These are phyloP conservation scores for Hemiscyllium ocellatum DNA, from an alignment of 2,113 vertebrate species.

Conservation along the genomic window DNA sequence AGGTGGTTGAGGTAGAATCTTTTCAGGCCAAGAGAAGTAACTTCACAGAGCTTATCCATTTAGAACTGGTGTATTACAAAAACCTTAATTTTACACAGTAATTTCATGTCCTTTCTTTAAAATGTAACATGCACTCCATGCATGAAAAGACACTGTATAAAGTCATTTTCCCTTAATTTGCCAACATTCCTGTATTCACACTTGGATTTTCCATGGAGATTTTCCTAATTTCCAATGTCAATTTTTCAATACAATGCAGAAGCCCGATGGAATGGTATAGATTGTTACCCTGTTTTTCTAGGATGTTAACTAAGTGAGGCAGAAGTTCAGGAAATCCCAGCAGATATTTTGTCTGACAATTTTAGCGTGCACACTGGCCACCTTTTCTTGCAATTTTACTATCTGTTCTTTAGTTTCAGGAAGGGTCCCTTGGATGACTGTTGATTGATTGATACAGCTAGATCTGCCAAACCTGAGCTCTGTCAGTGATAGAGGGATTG, in stretches of 20 bases:
- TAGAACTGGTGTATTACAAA: background rate
- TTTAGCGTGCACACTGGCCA: background rate
- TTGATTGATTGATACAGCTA: no score
- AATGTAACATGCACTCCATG: background rate
- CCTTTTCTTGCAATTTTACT: no score
- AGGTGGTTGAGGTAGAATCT: background rate
- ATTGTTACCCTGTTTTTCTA: background rate
- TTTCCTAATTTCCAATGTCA: background rate
- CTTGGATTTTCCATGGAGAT: background rate
- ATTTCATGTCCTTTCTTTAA: background rate
- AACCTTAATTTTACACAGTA: no score
- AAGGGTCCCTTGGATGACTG: no score
- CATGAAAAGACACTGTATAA: background rate
- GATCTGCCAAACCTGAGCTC: no score
- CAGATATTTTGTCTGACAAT: background rate
- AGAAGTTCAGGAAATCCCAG: background rate
- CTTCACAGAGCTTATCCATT: background rate
- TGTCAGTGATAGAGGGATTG: no score
- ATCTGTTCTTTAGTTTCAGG: no score
- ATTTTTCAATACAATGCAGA: background rate
- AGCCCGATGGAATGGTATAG: background rate
- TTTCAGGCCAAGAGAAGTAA: background rate
- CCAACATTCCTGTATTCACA: background rate
- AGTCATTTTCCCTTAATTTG: background rate
- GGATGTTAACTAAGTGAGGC: background rate